Conservation (phyloP, 2,797 vertebrate genomes). For the Allobates femoralis region DNA sequence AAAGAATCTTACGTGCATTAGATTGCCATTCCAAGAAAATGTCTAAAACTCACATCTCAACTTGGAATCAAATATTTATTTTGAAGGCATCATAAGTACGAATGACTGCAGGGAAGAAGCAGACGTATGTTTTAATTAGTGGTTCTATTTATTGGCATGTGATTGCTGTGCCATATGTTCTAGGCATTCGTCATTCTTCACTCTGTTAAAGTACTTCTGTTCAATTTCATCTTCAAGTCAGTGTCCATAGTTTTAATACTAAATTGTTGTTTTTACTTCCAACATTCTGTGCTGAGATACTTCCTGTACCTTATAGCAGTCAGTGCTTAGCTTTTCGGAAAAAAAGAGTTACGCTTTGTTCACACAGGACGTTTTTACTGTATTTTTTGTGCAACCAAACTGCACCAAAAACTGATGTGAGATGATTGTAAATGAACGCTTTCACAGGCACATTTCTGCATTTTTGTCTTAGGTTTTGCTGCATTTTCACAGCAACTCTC, state of each 20-base stretch:
- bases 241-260: not conserved
- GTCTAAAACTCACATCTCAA: not conserved
- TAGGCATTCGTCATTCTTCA: not conserved
- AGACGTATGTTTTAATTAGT: conserved; percentile 24
- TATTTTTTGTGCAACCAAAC: too few relatives aligned
- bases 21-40: not conserved
- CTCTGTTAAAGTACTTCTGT: not conserved
- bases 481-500: too few relatives aligned
- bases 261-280: not conserved
- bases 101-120: not conserved
- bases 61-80: conserved; percentile 3
- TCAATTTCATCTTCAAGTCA: not conserved
- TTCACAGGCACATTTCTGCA: too few relatives aligned
- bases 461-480: too few relatives aligned
- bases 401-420: too few relatives aligned
- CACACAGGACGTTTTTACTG: too few relatives aligned
- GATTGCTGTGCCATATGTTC: conserved; percentile 2
- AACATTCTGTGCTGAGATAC: not conserved
- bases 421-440: too few relatives aligned
- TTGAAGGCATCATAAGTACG: not conserved
- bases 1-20: not conserved
- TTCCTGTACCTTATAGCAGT: not conserved
- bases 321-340: not conserved
- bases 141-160: not conserved
- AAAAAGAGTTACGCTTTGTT: too few relatives aligned